phyloP scores from a whole-genome alignment of 2,888 invertebrate species.

The Mystacides longicornis region DNA sequence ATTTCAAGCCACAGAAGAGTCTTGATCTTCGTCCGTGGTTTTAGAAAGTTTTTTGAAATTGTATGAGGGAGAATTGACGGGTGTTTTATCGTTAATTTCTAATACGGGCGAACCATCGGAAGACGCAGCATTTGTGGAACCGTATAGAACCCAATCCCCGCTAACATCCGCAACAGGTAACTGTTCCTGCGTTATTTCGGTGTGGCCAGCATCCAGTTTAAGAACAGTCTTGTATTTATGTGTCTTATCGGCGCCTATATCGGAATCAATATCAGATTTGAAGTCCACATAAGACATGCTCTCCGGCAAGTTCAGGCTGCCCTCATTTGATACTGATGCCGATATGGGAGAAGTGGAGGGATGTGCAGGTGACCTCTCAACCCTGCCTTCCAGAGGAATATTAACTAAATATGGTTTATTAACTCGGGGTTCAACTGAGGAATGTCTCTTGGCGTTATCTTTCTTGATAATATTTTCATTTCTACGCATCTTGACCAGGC shows the following conservation, averaged over 20 bases:
- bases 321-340: background rate
- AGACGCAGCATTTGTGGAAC: background rate
- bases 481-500: background rate
- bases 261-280: constrained; percentile 4
- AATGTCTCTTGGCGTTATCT: background rate
- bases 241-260: background rate
- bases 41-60: background rate
- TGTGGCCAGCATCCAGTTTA: background rate
- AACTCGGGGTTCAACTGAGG: background rate
- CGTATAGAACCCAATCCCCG: background rate
- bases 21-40: background rate
- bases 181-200: background rate
- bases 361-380: background rate
- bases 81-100: background rate
- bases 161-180: background rate
- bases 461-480: background rate
- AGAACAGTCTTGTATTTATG: constrained; percentile 12
- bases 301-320: background rate
- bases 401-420: background rate
- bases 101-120: constrained; percentile 9
- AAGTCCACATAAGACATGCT: constrained; percentile 3
- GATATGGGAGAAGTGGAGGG: too few species aligned
- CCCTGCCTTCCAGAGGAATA: background rate
- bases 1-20: background rate
- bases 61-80: background rate